phyloP scores from a whole-genome alignment of 2,888 invertebrate species.

The Tortricodes alternella region DNA sequence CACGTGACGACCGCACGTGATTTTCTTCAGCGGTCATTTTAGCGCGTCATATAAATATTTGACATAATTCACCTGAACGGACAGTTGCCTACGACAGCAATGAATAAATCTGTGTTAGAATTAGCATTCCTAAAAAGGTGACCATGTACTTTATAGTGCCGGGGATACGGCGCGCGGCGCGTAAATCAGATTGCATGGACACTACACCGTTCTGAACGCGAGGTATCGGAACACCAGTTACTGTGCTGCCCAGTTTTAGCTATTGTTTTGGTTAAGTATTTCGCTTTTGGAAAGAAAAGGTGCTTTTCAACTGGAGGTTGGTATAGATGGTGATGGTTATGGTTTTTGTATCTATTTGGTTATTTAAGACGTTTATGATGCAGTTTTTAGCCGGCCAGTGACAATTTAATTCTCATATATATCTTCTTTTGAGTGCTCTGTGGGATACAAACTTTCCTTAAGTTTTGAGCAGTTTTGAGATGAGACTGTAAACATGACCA shows the following conservation, averaged over 20 bases:
- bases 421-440: too few relatives aligned
- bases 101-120: conserved; percentile 60
- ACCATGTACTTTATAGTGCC: conserved; percentile 55
- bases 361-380: too few relatives aligned
- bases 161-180: conserved; percentile 62
- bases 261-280: conserved; percentile 8
- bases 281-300: neutral
- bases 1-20: neutral
- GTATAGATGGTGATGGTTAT: too few relatives aligned
- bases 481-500: neutral
- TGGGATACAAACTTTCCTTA: too few relatives aligned
- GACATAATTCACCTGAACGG: conserved; percentile 31
- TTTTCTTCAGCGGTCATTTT: neutral
- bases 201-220: conserved; percentile 65
- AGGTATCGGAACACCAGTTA: conserved; percentile 46
- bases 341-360: too few relatives aligned
- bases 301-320: neutral
- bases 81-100: conserved; percentile 51
- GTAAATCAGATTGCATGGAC: conserved; percentile 76
- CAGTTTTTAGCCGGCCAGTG: neutral
- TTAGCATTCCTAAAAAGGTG: conserved; percentile 74
- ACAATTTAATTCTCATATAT: neutral
- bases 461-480: neutral
- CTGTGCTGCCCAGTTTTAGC: conserved; percentile 30
- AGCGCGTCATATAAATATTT: neutral